Base-by-base conservation (phyloP, 35 echinoderm and acorn worm genomes). In the Strongylocentrotus purpuratus region DNA sequence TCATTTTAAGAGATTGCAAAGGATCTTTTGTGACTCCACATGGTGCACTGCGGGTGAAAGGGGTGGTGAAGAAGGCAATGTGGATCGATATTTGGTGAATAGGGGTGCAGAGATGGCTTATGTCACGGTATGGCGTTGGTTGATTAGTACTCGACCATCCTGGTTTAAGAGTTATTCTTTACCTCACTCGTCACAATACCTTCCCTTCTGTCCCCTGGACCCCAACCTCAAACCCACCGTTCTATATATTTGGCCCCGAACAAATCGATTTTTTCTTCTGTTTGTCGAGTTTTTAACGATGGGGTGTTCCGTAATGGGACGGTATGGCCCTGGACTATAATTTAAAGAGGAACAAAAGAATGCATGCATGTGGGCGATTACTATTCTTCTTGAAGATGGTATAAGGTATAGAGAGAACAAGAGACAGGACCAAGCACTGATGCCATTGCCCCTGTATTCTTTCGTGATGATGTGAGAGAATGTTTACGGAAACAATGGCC, bases 91-190 rank as follows among this genome's bases (percentile, higher is more conserved):
- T 33, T 33, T 17, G 2, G 33, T 89, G 87, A 89, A 89, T 35
- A 89, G 87, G 45, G 87, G 87, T 89, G 87, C 87, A 45, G 87
- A 89, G 33, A 41, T n/a, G 45, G 87, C 87, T 89, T 89, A 89
- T 89, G 87, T 89, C 33, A 46, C 45, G 33, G 87, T 89, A 89
- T 89, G 87, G 45, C 15, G 87, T 89, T 17, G 33, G 87, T 89
- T 89, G 87, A 89, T 89, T 89, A 89, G 87, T 15, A 17, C 87
- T 46, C 45, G 28, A 17, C 45, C 33, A 25, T 46, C 45, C 15
- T 9, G 45, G 87, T 89, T 10, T 22, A 33, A 89, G 45, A 41
- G 87, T 89, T 89, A 89, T 89, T 89, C 87, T 46, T 45, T 89
- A 89, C 15, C 15, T 17, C 20, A 17, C 25, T 46, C 87, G 20